Conservation (phyloP, 2,888 invertebrate species). For the Volucella bombylans region DNA sequence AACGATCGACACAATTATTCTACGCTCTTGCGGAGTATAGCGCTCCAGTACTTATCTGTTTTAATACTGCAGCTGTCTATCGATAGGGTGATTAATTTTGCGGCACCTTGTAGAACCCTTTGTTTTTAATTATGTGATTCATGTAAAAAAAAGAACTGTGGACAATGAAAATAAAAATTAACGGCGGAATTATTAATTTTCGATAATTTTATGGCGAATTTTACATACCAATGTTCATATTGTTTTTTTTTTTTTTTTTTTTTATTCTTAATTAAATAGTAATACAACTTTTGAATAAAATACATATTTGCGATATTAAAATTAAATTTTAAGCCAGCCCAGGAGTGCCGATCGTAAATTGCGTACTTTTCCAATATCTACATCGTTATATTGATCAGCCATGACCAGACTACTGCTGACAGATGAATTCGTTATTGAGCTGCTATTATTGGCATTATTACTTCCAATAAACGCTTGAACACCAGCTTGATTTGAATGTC, state of each 20-base stretch:
- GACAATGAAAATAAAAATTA: background rate
- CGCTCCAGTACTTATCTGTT: too few species aligned
- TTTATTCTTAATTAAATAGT: constrained; percentile 63
- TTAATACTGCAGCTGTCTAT: too few species aligned
- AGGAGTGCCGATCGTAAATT: constrained; percentile 82
- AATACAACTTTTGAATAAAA: constrained; percentile 65
- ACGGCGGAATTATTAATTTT: background rate
- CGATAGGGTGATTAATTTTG: too few species aligned
- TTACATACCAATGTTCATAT: constrained; percentile 40
- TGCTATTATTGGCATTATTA: constrained; percentile 63
- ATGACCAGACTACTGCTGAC: constrained; percentile 53
- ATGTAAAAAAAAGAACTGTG: too few species aligned
- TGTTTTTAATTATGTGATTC: too few species aligned
- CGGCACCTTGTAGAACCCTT: too few species aligned
- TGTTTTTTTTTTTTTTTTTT: constrained; percentile 40
- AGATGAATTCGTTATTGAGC: constrained; percentile 68
- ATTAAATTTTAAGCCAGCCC: constrained; percentile 82
- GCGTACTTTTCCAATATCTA: constrained; percentile 83
- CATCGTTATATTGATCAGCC: constrained; percentile 76
- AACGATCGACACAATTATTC: too few species aligned
- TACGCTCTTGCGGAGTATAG: too few species aligned
- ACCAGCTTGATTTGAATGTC: constrained; percentile 69
- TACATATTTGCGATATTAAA: constrained; percentile 59
- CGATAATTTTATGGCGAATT: constrained; percentile 32
- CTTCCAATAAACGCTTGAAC: constrained; percentile 60